Conservation (phyloP, 2,797 vertebrate genomes). For the Sebastes dallii region DNA sequence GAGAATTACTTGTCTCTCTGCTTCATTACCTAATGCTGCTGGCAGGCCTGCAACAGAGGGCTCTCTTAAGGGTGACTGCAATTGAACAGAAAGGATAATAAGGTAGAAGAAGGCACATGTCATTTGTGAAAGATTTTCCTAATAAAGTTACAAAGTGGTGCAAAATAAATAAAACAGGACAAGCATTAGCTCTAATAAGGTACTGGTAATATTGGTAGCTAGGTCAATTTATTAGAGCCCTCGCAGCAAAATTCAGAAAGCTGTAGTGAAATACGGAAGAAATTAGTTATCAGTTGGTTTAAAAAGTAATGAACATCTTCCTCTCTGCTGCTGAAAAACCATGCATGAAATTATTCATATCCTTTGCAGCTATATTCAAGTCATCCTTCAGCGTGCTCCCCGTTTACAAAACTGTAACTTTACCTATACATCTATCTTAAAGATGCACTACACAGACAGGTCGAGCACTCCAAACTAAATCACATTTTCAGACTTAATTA, state of each 20-base stretch:
- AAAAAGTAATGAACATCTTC: not conserved
- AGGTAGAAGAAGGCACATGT: not conserved
- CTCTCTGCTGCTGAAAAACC: not conserved
- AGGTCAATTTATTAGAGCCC: not conserved
- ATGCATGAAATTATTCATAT: not conserved
- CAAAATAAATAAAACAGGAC: not conserved
- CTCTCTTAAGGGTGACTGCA: not conserved
- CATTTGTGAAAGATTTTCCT: not conserved
- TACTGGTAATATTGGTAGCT: not conserved
- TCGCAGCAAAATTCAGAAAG: not conserved
- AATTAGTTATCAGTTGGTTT: not conserved
- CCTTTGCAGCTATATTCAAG: not conserved
- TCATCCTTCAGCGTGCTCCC: not conserved
- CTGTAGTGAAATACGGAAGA: not conserved
- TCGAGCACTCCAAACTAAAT: not conserved
- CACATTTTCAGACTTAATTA: conserved; percentile 15
- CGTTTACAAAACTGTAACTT: not conserved
- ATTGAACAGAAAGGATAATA: conserved; percentile 17
- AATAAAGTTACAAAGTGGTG: conserved; percentile 18
- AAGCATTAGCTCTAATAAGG: not conserved
- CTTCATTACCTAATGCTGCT: conserved; percentile 26
- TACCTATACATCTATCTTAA: not conserved
- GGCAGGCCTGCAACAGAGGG: not conserved
- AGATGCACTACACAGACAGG: not conserved
- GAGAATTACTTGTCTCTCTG: conserved; percentile 26